Conservation (phyloP, 35 echinoderm and acorn worm species). For the Diadema setosum region DNA sequence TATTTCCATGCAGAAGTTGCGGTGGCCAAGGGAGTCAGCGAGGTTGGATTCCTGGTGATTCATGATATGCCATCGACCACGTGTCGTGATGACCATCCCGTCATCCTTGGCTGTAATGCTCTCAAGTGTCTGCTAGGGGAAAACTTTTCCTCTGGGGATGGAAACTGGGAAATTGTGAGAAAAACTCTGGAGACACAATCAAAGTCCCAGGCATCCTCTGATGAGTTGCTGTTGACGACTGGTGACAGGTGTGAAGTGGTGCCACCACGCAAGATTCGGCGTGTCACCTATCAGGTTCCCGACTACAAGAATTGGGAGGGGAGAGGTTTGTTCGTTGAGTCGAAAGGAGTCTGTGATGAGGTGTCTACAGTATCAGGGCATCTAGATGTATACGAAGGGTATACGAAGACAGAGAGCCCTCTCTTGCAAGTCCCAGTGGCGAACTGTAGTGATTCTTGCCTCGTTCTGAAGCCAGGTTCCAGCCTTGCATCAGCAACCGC, state of each 20-base stretch:
- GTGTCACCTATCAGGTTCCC: not conserved
- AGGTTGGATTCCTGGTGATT: not conserved
- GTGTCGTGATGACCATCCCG: not conserved
- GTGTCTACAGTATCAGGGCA: not conserved
- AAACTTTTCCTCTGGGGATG: no score
- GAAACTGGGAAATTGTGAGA: not conserved
- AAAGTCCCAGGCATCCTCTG: not conserved
- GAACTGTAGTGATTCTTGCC: no score
- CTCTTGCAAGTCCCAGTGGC: not conserved
- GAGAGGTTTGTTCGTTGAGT: not conserved
- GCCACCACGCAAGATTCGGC: not conserved
- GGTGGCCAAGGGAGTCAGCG: no score
- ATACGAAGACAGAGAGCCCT: not conserved
- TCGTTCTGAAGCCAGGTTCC: no score
- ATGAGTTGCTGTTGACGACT: not conserved
- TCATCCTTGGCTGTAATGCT: not conserved
- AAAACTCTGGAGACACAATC: not conserved
- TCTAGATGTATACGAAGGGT: not conserved
- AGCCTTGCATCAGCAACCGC: no score
- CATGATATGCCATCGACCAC: not conserved
- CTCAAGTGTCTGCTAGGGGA: not conserved
- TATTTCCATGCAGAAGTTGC: no score
- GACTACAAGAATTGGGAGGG: not conserved
- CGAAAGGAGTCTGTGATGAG: not conserved
- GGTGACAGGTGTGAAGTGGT: not conserved